Conservation (phyloP, 2,797 vertebrate species). For the Cuculus canorus region DNA sequence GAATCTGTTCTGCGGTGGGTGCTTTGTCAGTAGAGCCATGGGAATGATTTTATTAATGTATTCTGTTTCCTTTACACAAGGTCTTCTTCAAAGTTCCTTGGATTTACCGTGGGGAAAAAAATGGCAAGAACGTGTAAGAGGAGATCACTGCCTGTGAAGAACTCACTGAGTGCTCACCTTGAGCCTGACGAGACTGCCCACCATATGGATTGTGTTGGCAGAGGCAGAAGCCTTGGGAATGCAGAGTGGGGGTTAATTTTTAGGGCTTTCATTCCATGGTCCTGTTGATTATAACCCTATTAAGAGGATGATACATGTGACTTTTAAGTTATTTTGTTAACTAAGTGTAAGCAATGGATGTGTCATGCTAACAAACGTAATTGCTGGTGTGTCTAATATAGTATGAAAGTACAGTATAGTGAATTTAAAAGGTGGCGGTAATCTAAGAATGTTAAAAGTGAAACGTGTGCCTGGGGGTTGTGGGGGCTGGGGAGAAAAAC, state of each 20-base stretch:
- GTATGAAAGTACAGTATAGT: constrained; percentile 56
- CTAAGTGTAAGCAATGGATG: constrained; percentile 59
- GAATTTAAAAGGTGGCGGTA: constrained; percentile 62
- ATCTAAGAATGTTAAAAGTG: constrained; percentile 63
- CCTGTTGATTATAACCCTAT: constrained; percentile 40
- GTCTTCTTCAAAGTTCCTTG: constrained; percentile 26
- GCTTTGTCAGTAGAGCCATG: background rate
- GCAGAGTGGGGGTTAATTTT: constrained; percentile 42
- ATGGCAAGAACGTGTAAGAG: background rate
- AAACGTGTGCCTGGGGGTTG: constrained; percentile 19
- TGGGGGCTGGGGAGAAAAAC: constrained; percentile 55
- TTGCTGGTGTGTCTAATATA: constrained; percentile 59
- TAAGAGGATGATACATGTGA: constrained; percentile 25
- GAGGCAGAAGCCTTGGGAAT: background rate
- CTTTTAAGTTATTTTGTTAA: constrained; percentile 71
- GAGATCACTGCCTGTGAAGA: background rate
- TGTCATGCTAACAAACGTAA: constrained; percentile 52
- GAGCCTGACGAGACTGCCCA: background rate
- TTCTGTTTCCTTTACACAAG: constrained; percentile 13
- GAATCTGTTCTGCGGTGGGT: background rate
- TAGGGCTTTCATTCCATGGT: constrained; percentile 37
- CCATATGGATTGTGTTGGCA: constrained; percentile 4
- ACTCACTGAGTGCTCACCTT: background rate
- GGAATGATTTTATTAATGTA: background rate
- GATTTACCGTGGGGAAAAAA: background rate